Evolutionary conservation across 2,888 invertebrate species (phyloP), one percentile per base, ranked within the genome.

Genomic region (Euplexia lucipara): DNA sequence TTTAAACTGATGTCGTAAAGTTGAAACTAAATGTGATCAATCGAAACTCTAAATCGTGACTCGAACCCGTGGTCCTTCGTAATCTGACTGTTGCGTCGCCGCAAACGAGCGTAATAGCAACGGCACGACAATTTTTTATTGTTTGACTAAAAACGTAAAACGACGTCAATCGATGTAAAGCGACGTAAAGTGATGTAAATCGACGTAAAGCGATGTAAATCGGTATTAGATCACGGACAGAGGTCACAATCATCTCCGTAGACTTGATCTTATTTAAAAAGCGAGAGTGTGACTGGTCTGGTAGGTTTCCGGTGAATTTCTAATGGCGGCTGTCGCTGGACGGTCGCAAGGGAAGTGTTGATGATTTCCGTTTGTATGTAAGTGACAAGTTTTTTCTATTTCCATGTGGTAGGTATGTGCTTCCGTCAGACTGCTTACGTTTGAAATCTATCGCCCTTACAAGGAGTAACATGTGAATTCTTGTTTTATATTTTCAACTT

Each of bases 1-100:
- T 71, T 72, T 57, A 73, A 75, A 69, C 53, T 45, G 44, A 76
- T 83, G 80, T 81, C 83, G 86, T 79, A 86, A 88, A 86, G 30
- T 30, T 48, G 39, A 63, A 83, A 85, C 78, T 61, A 79, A 84
- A 83, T 86, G 84, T 80, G 74, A 75, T 76, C 65, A 75, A 78
- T 75, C 70, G 68, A 70, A 69, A 58, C 45, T 58, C 62, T n/a
- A n/a, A 60, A 60, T 75, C 83, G 83, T 82, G 85, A 85, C 81
- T 78, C 42, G 47, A 62, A 60, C 68, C 53, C 37, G 47, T 14
- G 63, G 74, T 77, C 75, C 77, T 78, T 81, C 81, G 84, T 81
- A 86, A 39, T 39, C 39, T n/a, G 16, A 84, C 81, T 71, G 65
- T 83, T 79, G 75, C 78, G 73, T 76, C 68, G 65, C 60, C 10